A percentile compares a stretch with the other conserved stretches of the same genome.
Evolutionary conservation across 2,113 vertebrate genomes (phyloP).

Genomic region (Chloropsis hardwickii): DNA sequence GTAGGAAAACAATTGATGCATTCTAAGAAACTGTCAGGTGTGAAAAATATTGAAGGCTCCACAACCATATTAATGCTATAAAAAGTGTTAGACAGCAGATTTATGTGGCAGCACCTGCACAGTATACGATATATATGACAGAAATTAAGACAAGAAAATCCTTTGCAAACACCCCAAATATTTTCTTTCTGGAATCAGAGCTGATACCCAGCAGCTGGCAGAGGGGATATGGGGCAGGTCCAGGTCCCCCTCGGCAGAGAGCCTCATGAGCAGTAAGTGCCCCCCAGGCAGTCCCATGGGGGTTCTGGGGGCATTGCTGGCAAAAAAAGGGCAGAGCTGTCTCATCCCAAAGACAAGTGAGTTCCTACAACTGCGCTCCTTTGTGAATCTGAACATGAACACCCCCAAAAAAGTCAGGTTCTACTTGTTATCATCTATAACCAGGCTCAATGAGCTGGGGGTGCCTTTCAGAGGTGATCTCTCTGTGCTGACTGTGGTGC

Average conservation of each 20-base stretch:
- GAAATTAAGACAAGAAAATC: background rate
- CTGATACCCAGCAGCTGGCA: background rate
- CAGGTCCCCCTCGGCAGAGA: background rate
- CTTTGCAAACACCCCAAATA: fast-evolving
- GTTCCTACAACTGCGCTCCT: fast-evolving
- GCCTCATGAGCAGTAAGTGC: fast-evolving
- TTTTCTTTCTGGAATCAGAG: background rate
- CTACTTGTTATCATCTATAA: background rate
- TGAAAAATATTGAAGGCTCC: conserved; percentile 6
- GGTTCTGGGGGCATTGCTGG: background rate
- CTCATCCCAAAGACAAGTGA: background rate
- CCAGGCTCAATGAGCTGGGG: background rate
- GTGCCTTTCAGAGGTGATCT: background rate
- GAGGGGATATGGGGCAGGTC: background rate
- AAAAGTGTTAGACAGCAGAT: conserved; percentile 8
- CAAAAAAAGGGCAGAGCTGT: background rate
- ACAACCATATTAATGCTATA: background rate
- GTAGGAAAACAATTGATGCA: conserved; percentile 18
- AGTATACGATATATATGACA: background rate
- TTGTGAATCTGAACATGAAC: background rate
- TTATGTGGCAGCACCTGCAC: background rate
- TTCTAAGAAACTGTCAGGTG: background rate
- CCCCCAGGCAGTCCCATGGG: background rate
- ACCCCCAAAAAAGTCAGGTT: fast-evolving
- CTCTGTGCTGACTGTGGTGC: background rate